Percentiles rank a stretch among this genome's conserved stretches.
Conservation (phyloP, 1,140 invertebrate species). For the Psix sp. region DNA sequence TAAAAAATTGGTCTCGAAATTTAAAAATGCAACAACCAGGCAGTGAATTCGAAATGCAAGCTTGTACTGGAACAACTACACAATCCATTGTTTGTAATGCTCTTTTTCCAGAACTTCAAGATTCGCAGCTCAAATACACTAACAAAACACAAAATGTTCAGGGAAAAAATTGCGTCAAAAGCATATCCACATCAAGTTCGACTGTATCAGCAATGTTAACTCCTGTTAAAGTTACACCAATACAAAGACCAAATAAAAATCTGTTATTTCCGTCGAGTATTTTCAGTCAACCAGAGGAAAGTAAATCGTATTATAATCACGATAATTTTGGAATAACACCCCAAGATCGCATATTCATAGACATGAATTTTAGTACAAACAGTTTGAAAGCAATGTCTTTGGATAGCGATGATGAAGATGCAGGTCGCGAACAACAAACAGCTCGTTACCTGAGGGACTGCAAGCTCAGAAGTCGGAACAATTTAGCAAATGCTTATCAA, state of each 20-base stretch:
- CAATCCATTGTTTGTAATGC: constrained; percentile 17
- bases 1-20: too few species aligned
- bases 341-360: constrained; percentile 7
- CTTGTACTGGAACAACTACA: constrained; percentile 16
- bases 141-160: neutral
- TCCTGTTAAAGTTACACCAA: neutral
- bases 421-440: neutral
- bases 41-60: constrained; percentile 14
- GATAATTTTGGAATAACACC: constrained; percentile 5
- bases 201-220: neutral
- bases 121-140: neutral
- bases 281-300: neutral
- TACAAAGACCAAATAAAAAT: neutral
- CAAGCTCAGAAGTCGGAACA: constrained; percentile 1
- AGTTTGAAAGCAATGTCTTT: constrained; percentile 31
- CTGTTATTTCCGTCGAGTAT: constrained; percentile 1
- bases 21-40: too few species aligned
- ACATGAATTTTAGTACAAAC: constrained; percentile 11
- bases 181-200: neutral
- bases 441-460: too few species aligned
- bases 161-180: neutral
- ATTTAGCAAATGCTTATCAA: neutral
- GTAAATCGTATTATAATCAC: constrained; percentile 1
- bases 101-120: constrained; percentile 15
- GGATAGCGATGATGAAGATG: constrained; percentile 22